These are phyloP conservation scores for Lipotes vexillifer DNA, from an alignment of 2,113 vertebrate species.

Conservation along the genomic window DNA sequence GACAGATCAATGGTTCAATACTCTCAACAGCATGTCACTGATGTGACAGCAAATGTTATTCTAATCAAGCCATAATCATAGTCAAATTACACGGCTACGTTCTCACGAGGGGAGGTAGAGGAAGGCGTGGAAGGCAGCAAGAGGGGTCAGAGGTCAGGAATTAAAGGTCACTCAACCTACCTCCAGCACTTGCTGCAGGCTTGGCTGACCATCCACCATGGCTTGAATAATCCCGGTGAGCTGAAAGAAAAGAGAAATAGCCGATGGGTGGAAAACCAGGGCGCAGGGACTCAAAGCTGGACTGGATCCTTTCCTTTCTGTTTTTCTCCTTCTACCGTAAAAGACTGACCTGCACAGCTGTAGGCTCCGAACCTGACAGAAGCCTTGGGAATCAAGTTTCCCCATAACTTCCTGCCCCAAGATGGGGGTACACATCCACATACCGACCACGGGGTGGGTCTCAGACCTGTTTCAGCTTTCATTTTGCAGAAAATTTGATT, in stretches of 20 bases:
- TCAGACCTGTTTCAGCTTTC: background rate
- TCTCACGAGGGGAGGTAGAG: conserved; percentile 74
- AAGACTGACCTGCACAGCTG: background rate
- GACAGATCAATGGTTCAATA: conserved; percentile 89
- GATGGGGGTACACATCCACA: background rate
- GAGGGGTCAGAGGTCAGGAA: conserved; percentile 77
- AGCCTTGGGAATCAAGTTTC: background rate
- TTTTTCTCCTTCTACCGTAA: background rate
- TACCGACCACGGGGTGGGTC: background rate
- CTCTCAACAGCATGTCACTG: conserved; percentile 82
- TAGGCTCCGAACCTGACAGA: background rate
- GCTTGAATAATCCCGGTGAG: conserved; percentile 89
- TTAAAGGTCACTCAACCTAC: conserved; percentile 85
- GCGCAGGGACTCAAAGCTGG: background rate
- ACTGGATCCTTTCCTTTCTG: background rate
- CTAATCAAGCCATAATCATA: conserved; percentile 87
- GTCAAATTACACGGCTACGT: conserved; percentile 83
- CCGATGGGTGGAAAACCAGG: conserved; percentile 26
- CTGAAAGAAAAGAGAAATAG: conserved; percentile 80
- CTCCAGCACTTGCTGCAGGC: conserved; percentile 87
- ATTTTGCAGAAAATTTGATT: background rate
- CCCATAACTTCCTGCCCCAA: background rate
- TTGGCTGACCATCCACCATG: conserved; percentile 89
- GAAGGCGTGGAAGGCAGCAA: conserved; percentile 49
- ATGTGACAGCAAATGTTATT: conserved; percentile 85